Evolutionary conservation across 2,888 invertebrate species (phyloP), one percentile per base, ranked within the genome.

Genomic region (Lordiphosa fenestrarum): DNA sequence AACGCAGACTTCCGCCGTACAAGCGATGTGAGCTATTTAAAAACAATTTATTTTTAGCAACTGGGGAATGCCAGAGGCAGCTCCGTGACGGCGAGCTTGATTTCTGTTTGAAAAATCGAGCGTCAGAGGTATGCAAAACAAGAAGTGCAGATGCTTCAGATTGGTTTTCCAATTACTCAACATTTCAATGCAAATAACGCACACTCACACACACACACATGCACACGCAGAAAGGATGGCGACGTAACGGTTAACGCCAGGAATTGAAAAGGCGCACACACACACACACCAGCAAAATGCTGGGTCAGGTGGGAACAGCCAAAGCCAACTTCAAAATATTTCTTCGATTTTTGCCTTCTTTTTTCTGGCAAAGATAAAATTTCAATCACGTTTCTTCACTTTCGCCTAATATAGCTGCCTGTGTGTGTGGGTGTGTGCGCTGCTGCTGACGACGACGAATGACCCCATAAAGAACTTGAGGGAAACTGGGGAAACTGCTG

Each of bases 81-180:
- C 33, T 33, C 13, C 42, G 53, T 62, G 63, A 62, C 42, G 62
- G 61, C 44, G 42, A 54, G 64, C 54, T 64, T 63, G 68, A 68
- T 71, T 74, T 62, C 40, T 48, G 60, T 60, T 66, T 73, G 51
- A 56, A 63, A 63, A 63, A 63, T 63, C 53, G 63, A 64, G 55
- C 47, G 61, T 58, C 41, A 40, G 50, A 56, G 78, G 83, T 84
- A 81, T 78, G 84, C 84, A 73, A 82, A 82, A 78, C 76, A 71
- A 77, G 75, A 77, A 75, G 63, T 78, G 80, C 84, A 82, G 84
- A 75, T 84, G 83, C 75, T 84, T 78, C 80, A 81, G 78, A 84
- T 81, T 84, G 82, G 70, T 75, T 82, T 81, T 84, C 78, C 80
- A 81, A 81, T 81, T 81, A 82, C 82, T 81, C 84, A 84, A 78